Base-by-base conservation (phyloP, 2,888 invertebrate genomes). In the Eretmocerus hayati region DNA sequence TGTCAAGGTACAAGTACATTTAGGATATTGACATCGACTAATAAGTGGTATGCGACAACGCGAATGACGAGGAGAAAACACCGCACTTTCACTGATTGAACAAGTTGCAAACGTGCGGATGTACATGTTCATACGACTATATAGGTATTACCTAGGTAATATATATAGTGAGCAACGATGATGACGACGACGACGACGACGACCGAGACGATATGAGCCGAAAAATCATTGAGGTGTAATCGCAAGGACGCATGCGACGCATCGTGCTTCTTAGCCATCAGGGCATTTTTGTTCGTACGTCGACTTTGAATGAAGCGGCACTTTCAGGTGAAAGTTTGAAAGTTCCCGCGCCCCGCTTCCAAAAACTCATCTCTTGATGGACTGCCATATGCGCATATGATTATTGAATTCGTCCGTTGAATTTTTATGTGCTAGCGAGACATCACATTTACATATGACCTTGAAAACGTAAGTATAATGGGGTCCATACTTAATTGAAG, bases 51-150 rank as follows among this genome's bases (percentile, higher is more conserved):
- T 37, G 13, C 37, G 37, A 15, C 23, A 9, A 19, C 18, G 43
- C 20, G 38, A 41, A 33, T 44, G 43, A 46, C 35, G 26, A 47
- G 47, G 52, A 41, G 50, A 53, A 50, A 50, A 53, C 44, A 53
- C 36, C 23, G 5, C 20, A 45, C 53, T 53, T 53, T 53, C 53
- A 50, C 53, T 50, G 45, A 47, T 50, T 42, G 42, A 26, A 26
- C 38, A 26, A 15, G 21, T 13, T 35, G 9, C 30, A 37, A 15
- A 36, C 43, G 43, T 19, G 36, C 36, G 3, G 43, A 19, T 11
- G 20, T 26, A 6, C 26, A 26, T 11, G 26, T 26, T 9, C 26
- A 9, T n/a, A n/a, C 32, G 32, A 18, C 35, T n/a, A n/a, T n/a
- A n/a, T n/a, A n/a, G n/a, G n/a, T n/a, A n/a, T n/a, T n/a, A n/a